Percentiles rank a stretch among this genome's conserved stretches.
phyloP scores from a whole-genome alignment of 2,797 vertebrate species.

The Enteromius argenteus region DNA sequence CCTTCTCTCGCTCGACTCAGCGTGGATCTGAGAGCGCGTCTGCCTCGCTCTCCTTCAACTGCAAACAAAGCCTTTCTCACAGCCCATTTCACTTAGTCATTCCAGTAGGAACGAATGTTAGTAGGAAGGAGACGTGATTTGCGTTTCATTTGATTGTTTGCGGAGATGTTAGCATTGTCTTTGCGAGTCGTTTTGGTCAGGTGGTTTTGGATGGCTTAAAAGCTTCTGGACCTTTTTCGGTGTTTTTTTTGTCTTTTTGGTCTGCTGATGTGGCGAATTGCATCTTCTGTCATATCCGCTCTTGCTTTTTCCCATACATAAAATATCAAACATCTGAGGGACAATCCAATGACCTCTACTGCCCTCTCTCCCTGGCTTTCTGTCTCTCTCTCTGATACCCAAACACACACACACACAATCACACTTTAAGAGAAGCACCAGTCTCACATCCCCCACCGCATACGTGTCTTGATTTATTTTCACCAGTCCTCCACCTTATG shows the following conservation, averaged over 20 bases:
- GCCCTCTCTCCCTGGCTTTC: slow-evolving; percentile 86
- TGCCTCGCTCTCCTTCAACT: slow-evolving; percentile 61
- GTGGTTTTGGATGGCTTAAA: slow-evolving; percentile 45
- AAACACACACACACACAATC: slow-evolving; percentile 63
- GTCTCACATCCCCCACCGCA: slow-evolving; percentile 85
- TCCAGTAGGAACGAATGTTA: slow-evolving; percentile 43
- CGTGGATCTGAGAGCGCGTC: slow-evolving; percentile 66
- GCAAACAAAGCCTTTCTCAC: slow-evolving; percentile 66
- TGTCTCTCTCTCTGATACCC: slow-evolving; percentile 67
- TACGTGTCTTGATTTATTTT: slow-evolving; percentile 91
- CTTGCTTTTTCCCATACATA: slow-evolving; percentile 88
- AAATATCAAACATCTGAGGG: slow-evolving; percentile 98
- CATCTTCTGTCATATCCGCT: slow-evolving; percentile 88
- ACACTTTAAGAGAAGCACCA: slow-evolving; percentile 60
- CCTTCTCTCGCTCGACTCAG: slow-evolving; percentile 61
- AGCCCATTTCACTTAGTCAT: slow-evolving; percentile 63
- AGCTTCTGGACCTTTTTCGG: slow-evolving; percentile 65
- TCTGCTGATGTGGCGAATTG: slow-evolving; percentile 82
- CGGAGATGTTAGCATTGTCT: slow-evolving; percentile 53
- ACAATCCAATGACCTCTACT: slow-evolving; percentile 97
- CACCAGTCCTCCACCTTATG: slow-evolving; percentile 84
- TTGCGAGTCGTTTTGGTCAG: slow-evolving; percentile 32
- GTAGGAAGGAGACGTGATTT: not conserved
- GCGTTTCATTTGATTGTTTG: slow-evolving; percentile 14
- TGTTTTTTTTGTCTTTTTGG: slow-evolving; percentile 70